phyloP scores from a whole-genome alignment of 2,888 invertebrate species.

The Drosophila aldrichi region DNA sequence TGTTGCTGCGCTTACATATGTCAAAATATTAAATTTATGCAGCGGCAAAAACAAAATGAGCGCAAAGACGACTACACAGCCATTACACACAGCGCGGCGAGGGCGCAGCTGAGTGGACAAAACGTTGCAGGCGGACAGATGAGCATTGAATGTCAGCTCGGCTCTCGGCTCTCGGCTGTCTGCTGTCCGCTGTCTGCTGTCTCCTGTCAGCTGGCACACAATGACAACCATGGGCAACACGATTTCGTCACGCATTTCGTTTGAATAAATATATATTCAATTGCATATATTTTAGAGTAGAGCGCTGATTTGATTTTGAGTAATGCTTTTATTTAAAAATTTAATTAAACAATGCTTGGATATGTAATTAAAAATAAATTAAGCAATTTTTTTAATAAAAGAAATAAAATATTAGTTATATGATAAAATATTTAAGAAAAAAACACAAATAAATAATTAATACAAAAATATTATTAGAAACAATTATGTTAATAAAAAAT shows the following conservation, averaged over 20 bases:
- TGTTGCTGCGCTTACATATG: slow-evolving; percentile 74
- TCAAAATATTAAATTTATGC: slow-evolving; percentile 82
- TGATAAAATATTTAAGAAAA: too few species aligned
- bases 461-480: too few species aligned
- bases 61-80: slow-evolving; percentile 55
- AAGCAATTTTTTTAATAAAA: too few species aligned
- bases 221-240: slow-evolving; percentile 15
- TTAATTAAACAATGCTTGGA: too few species aligned
- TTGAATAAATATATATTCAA: neutral
- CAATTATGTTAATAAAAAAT: too few species aligned
- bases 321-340: too few species aligned
- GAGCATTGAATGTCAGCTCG: slow-evolving; percentile 56
- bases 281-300: too few species aligned
- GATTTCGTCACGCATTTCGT: slow-evolving; percentile 8
- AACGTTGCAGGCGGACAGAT: slow-evolving; percentile 43
- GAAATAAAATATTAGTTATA: too few species aligned
- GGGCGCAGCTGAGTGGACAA: slow-evolving; percentile 34
- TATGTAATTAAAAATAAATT: too few species aligned
- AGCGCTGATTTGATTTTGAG: too few species aligned
- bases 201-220: slow-evolving; percentile 6
- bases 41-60: slow-evolving; percentile 74
- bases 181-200: too few species aligned
- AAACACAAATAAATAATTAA: too few species aligned
- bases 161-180: slow-evolving; percentile 15
- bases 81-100: slow-evolving; percentile 34